phyloP scores from a whole-genome alignment of 2,113 vertebrate species.

The Hoplias malabaricus region DNA sequence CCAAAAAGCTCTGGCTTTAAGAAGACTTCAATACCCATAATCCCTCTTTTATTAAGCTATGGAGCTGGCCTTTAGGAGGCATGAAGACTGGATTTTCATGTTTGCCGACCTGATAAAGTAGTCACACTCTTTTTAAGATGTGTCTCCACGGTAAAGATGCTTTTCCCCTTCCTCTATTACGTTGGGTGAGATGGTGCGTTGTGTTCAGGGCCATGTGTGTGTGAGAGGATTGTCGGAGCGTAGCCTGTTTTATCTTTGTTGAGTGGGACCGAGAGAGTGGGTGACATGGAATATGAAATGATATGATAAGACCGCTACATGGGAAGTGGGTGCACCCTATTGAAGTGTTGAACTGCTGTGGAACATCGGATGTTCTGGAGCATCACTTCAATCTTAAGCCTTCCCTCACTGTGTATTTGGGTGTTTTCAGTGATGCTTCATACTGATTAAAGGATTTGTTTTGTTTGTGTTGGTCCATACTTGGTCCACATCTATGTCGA shows the following conservation, averaged over 20 bases:
- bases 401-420: not conserved
- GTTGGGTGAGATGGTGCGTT: not conserved
- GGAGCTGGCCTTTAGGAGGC: conserved; percentile 17
- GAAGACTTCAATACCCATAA: conserved; percentile 29
- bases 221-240: conserved; percentile 8
- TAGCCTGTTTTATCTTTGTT: conserved; percentile 41
- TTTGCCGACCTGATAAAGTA: not conserved
- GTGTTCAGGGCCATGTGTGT: not conserved
- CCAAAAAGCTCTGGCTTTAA: not conserved
- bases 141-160: not conserved
- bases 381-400: not conserved
- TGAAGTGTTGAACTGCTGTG: conserved; percentile 1
- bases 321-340: not conserved
- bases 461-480: no score
- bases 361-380: not conserved
- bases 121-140: not conserved
- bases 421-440: not conserved
- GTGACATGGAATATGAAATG: conserved; percentile 2
- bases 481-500: no score
- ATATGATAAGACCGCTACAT: not conserved
- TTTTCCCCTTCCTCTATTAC: not conserved
- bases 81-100: not conserved
- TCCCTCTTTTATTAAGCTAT: conserved; percentile 51
- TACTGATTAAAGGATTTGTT: not conserved
- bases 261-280: not conserved